A percentile compares a stretch with the other conserved stretches of the same genome.
Conservation (phyloP, 2,113 vertebrate species). For the Peucedramus taeniatus region DNA sequence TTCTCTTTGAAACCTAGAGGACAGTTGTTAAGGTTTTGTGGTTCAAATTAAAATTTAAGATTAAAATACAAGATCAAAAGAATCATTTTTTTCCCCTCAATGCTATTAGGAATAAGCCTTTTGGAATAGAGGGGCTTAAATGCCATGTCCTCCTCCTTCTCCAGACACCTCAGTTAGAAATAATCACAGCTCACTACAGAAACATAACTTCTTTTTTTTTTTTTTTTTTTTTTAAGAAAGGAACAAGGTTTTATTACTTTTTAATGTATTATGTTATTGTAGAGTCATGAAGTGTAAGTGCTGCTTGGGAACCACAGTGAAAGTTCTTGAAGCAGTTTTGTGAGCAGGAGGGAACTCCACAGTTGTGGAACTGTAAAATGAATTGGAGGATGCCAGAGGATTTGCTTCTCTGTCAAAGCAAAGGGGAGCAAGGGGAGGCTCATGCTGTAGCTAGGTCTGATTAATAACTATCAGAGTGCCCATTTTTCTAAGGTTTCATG, state of each 20-base stretch:
- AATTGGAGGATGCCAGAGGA: not conserved
- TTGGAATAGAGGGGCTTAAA: conserved; percentile 68
- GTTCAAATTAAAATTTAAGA: conserved; percentile 81
- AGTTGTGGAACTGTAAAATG: not conserved
- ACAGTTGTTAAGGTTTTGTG: conserved; percentile 80
- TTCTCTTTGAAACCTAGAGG: conserved; percentile 77
- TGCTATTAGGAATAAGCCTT: conserved; percentile 75
- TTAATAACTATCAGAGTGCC: not conserved
- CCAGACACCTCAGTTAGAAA: conserved; percentile 56
- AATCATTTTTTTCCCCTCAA: conserved; percentile 40
- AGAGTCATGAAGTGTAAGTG: conserved; percentile 15
- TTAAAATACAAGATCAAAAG: conserved; percentile 80
- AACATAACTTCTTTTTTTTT: not conserved
- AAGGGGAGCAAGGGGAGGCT: not conserved
- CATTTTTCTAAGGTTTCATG: conserved; percentile 14
- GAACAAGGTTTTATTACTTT: conserved; percentile 57
- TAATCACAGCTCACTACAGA: conserved; percentile 63
- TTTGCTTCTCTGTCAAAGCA: conserved; percentile 9
- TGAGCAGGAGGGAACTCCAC: not conserved
- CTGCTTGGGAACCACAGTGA: not conserved
- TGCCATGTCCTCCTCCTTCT: conserved; percentile 64
- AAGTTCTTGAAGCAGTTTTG: not conserved
- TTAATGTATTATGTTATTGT: conserved; percentile 56
- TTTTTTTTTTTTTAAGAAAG: not conserved
- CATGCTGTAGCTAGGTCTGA: not conserved